These are phyloP conservation scores for Ceyx erithaca DNA, from an alignment of 2,797 vertebrate species.

Conservation along the genomic window DNA sequence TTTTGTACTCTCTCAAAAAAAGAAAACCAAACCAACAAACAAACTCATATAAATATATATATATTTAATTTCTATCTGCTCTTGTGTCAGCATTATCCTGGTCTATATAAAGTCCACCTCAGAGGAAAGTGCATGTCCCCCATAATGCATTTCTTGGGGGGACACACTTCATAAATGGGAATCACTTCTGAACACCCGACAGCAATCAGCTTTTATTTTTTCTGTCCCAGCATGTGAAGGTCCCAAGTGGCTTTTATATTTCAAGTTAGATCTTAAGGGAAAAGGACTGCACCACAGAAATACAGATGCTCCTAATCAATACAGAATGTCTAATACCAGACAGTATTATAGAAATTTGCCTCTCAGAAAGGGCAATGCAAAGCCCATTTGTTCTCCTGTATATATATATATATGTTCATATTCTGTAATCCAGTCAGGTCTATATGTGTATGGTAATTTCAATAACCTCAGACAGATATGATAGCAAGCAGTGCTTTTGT, in stretches of 20 bases:
- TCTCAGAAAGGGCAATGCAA: conserved; percentile 56
- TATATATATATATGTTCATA: conserved; percentile 21
- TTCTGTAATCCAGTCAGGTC: conserved; percentile 50
- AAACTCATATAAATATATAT: no score
- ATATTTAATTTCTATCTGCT: background rate
- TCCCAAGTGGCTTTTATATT: background rate
- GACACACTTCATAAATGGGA: background rate
- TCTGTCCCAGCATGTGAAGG: background rate
- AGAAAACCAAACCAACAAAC: background rate
- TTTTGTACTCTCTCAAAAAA: background rate
- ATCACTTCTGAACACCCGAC: background rate
- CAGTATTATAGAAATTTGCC: background rate
- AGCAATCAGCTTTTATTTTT: conserved; percentile 11
- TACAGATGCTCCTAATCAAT: conserved; percentile 44
- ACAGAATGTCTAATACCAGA: background rate
- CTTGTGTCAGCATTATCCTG: background rate
- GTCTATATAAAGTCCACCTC: background rate
- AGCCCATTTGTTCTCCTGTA: conserved; percentile 44
- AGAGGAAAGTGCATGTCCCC: background rate
- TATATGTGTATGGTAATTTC: background rate
- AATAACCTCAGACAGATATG: conserved; percentile 13
- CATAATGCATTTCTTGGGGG: background rate
- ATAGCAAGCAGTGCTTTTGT: conserved; percentile 1
- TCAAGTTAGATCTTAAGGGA: background rate
- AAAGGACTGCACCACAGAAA: conserved; percentile 27